Evolutionary conservation across 2,797 vertebrate species (phyloP), one percentile per base, ranked within the genome.

Genomic region (Sylvilagus floridanus): DNA sequence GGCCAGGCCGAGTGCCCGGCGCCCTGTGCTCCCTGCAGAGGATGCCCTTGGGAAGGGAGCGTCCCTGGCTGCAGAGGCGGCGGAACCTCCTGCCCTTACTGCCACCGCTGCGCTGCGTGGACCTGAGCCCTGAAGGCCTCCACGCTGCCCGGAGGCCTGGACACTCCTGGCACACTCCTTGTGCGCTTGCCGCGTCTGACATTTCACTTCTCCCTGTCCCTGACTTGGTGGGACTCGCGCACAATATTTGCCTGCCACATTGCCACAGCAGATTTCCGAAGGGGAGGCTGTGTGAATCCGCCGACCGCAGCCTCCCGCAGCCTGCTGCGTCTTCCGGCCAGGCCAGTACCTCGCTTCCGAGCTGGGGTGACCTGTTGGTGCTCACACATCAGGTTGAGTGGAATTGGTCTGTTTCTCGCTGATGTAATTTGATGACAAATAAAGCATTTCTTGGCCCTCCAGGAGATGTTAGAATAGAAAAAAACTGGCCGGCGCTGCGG

Each of bases 401-500:
- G 76, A 65, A 21, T 79, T 75, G 54, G 78, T 82, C 66, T 78
- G 52, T 66, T 85, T 90, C 87, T 95, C 78, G 68, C 92, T 83
- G 54, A 57, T 68, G 54, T 22, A 76, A 68, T 88, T 37, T 63
- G 95, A 14, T 69, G 71, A 86, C 42, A 68, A 32, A n/a, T 37
- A 54, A 79, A 90, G 47, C 69, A 73, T 88, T 94, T 96, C 93
- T 90, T 91, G 68, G 94, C 30, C 72, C 35, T 90, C 72, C 14
- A 93, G 83, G 75, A 96, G 79, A 79, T 90, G 57, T 52, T 95
- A 93, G 92, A 91, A 90, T 85, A 96, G 88, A 90, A 90, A 76
- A 90, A 91, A 84, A 84, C 54, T 57, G 35, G 35, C 35, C 4
- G 4, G 35, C 35, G 35, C 35, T 4, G 4, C 35, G 35, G 35